Evolutionary conservation across 2,888 invertebrate genomes (phyloP), one percentile per base, ranked within the genome.

Genomic region (Liopterus haemorrhoidalis): DNA sequence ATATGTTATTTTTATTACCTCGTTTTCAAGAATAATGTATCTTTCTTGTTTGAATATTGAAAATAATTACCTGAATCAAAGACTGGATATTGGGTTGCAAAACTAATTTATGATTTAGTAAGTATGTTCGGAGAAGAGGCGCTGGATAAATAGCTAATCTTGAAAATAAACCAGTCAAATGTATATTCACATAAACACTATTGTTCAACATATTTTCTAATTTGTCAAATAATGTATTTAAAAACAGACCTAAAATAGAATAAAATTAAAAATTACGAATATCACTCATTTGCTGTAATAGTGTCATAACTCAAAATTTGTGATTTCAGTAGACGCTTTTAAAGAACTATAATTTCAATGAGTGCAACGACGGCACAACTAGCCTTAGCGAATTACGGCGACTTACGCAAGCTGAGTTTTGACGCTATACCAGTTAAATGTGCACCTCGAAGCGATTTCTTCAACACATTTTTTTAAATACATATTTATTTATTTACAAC

Each of bases 51-150:
- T 18, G 37, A 38, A 44, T 30, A 25, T 18, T 22, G 28, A 30
- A 31, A 32, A 49, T 37, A 56, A 64, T 65, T 63, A 90, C 93
- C 79, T 93, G 93, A 67, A 86, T 85, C 51, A 95, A 74, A 3
- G 91, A 92, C 63, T 89, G 87, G 62, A 94, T 86, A 61, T 87
- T 87, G 1, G 93, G 92, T 64, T 92, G 91, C 61, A 92, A 79
- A 54, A 88, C 83, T 56, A 82, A 78, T 65, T 82, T 82, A 49
- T 89, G 84, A 59, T 91, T 89, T 50, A 97, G 75, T 32, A 97
- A 73, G 63, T 94, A 81, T 2, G 93, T 86, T 52, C 89, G 79
- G 39, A 96, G 72, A 41, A 96, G 70, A 4, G 94, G 91, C 55
- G 94, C 85, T 0, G 95, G 91, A 67, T 91, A 87, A 47, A 87